Conservation (phyloP, 2,113 vertebrate species). For the Nibea albiflora region DNA sequence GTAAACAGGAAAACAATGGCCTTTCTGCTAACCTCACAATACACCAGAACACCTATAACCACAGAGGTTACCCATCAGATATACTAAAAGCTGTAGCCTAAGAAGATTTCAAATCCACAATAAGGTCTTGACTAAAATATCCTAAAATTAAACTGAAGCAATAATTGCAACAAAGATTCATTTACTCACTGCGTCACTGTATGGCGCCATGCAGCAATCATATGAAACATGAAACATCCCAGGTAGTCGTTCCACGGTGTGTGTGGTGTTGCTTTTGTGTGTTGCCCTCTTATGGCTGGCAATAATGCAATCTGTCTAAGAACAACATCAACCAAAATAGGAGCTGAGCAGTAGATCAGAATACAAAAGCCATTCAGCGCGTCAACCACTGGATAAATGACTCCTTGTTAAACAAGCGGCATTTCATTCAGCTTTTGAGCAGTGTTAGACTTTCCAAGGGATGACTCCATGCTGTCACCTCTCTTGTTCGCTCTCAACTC, state of each 20-base stretch:
- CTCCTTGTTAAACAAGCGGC: conserved; percentile 28
- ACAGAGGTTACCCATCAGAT: background rate
- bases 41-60: background rate
- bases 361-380: background rate
- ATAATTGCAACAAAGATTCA: background rate
- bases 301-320: background rate
- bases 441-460: conserved; percentile 16
- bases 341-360: background rate
- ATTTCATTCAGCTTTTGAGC: conserved; percentile 21
- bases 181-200: no score
- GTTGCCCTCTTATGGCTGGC: background rate
- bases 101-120: background rate
- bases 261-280: no score
- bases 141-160: background rate
- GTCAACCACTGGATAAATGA: conserved; percentile 11
- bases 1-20: no score
- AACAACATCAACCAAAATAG: conserved; percentile 1
- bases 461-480: conserved; percentile 39
- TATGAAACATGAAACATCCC: no score
- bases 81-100: background rate
- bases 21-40: background rate
- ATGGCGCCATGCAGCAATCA: no score
- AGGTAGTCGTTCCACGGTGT: no score
- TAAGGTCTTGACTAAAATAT: background rate
- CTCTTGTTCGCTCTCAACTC: conserved; percentile 37